phyloP scores from a whole-genome alignment of 53 echinoderm and acorn worm species.

The Echinometra lucunter region DNA sequence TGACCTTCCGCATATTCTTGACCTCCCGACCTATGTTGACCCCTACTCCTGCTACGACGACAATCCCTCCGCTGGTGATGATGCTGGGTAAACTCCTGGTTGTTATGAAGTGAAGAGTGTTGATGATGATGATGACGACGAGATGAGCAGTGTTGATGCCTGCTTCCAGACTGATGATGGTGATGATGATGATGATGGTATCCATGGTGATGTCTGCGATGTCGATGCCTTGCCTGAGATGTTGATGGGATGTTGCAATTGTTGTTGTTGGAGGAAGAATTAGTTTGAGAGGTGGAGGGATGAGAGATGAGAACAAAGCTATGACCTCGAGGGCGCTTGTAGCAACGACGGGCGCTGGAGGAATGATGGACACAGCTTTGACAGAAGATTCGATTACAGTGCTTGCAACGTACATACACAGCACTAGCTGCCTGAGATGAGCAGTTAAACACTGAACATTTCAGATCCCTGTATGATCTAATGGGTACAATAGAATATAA shows the following conservation, averaged over 20 bases:
- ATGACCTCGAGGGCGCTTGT: conserved; percentile 89
- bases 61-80: conserved; percentile 31
- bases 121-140: conserved; percentile 13
- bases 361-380: conserved; percentile 81
- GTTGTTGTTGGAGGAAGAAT: conserved; percentile 68
- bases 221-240: conserved; percentile 17
- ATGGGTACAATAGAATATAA: neutral
- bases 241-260: neutral
- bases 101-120: neutral
- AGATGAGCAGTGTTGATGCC: conserved; percentile 57
- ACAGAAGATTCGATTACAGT: conserved; percentile 85
- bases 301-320: conserved; percentile 79
- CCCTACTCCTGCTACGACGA: conserved; percentile 58
- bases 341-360: conserved; percentile 87
- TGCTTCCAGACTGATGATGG: conserved; percentile 50
- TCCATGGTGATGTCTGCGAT: conserved; percentile 57
- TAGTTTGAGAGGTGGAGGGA: neutral
- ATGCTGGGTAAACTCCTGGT: conserved; percentile 41
- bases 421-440: conserved; percentile 65
- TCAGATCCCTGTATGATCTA: conserved; percentile 65
- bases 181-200: conserved; percentile 63
- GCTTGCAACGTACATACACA: conserved; percentile 82
- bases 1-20: conserved; percentile 24
- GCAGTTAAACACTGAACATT: conserved; percentile 88
- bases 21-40: conserved; percentile 23